Conservation (phyloP, 2,113 vertebrate genomes). For the Barnardius zonarius region DNA sequence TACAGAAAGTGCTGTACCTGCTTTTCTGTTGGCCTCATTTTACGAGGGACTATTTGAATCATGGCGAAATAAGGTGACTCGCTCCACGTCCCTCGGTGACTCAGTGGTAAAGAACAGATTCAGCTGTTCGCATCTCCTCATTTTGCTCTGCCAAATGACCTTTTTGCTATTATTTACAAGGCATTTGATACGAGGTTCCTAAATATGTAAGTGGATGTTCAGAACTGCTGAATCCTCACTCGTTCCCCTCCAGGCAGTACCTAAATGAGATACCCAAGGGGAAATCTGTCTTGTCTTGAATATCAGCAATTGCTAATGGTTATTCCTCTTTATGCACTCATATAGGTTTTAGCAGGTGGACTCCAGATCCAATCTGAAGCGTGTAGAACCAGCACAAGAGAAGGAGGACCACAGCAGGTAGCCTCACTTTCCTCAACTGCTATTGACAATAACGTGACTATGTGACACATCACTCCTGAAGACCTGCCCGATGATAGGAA, state of each 20-base stretch:
- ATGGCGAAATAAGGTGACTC: not conserved
- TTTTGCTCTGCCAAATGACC: slow-evolving; percentile 6
- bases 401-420: not conserved
- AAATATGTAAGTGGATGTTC: not conserved
- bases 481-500: not conserved
- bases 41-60: not conserved
- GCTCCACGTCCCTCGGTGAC: not conserved
- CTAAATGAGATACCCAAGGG: not conserved
- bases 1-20: not conserved
- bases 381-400: not conserved
- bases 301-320: not conserved
- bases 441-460: not conserved
- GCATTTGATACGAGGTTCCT: not conserved
- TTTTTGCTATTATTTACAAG: not conserved
- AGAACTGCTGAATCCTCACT: slow-evolving; percentile 41
- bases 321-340: not conserved
- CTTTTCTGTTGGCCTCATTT: slow-evolving; percentile 30
- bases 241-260: not conserved
- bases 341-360: not conserved
- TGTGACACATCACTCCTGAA: not conserved
- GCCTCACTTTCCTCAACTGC: not conserved
- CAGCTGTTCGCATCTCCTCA: not conserved
- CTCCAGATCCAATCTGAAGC: not conserved
- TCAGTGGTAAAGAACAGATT: slow-evolving; percentile 26
- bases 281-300: not conserved